Base-by-base conservation (phyloP, 23 tunicate genomes). In the Botrylloides violaceus region DNA sequence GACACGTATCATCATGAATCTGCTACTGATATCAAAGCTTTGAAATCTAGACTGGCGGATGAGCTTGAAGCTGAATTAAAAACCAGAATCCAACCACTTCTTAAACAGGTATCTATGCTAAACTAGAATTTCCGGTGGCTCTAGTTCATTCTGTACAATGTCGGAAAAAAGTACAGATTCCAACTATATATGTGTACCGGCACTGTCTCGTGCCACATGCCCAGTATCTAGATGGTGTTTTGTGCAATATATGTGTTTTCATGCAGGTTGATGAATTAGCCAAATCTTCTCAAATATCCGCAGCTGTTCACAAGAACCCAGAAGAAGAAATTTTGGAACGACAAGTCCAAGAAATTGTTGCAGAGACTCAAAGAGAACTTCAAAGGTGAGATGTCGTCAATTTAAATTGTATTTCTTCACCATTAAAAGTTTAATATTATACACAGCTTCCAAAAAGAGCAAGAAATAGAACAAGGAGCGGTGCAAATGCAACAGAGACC, bases 331-430 rank as follows among this genome's bases (percentile, higher is more conserved):
- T 15, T 29, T 63, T 63, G 33, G 70, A 63, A 31, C 4, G 35
- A 3, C 70, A 63, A 63, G 70, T 63, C 29, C 70, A 34, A 4
- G 70, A 63, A 27, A 63, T 63, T 9, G 33, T 63, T 63, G 36
- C 26, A 19, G 70, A 63, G 29, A 63, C 70, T 19, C 35, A 33
- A 31, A 29, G 29, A 33, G 70, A 63, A 63, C 32, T 63, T 22
- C 20, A 63, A 31, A 63, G 9, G 70, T 63, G 29, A 5, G 64
- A 47, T 47, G 55, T 18, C 55, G 18, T 12, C 55, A 47, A 47
- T 47, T 47, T 18, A 47, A 47, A 12, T 18, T 47, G 18, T 47
- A 18, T 47, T 47, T 18, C 12, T 12, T 47, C 18, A 47, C 55
- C 12, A 47, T 12, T 12, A 12, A 12, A 12, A 47, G 55, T 47